Evolutionary conservation across 2,888 invertebrate species (phyloP).

Genomic region (Ormyrus nitidulus): DNA sequence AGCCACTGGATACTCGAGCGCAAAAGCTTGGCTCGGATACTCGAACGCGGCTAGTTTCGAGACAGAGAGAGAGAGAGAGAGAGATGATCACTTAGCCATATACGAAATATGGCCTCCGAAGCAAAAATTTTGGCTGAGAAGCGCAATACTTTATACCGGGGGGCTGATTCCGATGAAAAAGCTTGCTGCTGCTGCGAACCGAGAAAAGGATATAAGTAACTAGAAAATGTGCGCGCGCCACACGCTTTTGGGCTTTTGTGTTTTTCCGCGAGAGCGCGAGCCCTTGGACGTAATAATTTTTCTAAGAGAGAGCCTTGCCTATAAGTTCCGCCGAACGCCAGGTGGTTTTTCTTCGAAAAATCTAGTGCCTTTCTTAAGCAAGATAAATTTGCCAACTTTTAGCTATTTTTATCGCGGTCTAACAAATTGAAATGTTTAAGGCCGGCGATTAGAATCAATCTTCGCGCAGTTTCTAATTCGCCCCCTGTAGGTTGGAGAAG

Average conservation of each 20-base stretch:
- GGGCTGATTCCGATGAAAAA: constrained; percentile 6
- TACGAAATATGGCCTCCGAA: constrained; percentile 34
- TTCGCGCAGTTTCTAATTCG: neutral
- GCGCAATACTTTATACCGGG: constrained; percentile 10
- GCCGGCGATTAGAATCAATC: neutral
- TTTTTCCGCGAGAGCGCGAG: neutral
- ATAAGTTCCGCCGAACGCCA: constrained; percentile 15
- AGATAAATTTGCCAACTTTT: constrained; percentile 13
- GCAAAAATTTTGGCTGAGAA: constrained; percentile 39
- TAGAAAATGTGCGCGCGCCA: neutral
- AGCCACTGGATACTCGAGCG: neutral
- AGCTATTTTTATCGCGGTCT: neutral
- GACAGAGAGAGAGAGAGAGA: neutral
- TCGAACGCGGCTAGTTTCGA: neutral
- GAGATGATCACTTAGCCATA: constrained; percentile 29
- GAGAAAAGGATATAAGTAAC: neutral
- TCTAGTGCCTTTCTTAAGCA: neutral
- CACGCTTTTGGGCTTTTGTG: neutral
- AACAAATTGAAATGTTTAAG: constrained; percentile 6
- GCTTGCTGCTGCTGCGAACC: no score
- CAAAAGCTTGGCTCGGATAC: constrained; percentile 33
- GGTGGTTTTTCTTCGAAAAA: constrained; percentile 10
- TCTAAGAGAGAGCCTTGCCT: neutral
- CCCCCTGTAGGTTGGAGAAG: no score
- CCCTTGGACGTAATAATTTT: constrained; percentile 22